Percentiles rank a stretch among this genome's conserved stretches.
These are phyloP conservation scores for Fistularia commersonii DNA, from an alignment of 2,797 vertebrate genomes.

Conservation along the genomic window DNA sequence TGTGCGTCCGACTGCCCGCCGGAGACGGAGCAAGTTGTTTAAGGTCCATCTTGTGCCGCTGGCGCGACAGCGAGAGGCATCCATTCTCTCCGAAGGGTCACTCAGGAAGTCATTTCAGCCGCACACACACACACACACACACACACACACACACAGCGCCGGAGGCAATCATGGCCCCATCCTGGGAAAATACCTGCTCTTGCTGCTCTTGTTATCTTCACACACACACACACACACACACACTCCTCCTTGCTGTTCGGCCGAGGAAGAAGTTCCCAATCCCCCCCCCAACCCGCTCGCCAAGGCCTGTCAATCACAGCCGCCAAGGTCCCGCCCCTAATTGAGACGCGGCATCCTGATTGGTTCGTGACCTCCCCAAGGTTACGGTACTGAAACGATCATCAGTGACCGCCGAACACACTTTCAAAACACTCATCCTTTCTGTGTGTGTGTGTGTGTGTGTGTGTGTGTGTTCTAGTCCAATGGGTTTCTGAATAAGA, in stretches of 20 bases:
- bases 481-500: conserved; percentile 82
- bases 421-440: too few relatives aligned
- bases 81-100: conserved; percentile 26
- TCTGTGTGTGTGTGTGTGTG: conserved; percentile 9
- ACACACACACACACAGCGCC: not conserved
- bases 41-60: conserved; percentile 41
- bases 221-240: conserved; percentile 19
- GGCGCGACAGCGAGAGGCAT: conserved; percentile 26
- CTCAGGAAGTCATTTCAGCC: conserved; percentile 50
- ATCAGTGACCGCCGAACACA: too few relatives aligned
- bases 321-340: conserved; percentile 23
- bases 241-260: not conserved
- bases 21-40: conserved; percentile 46
- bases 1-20: conserved; percentile 28
- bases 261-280: too few relatives aligned
- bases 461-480: conserved; percentile 65
- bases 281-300: too few relatives aligned
- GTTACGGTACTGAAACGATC: too few relatives aligned
- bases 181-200: not conserved
- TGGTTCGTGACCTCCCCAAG: too few relatives aligned
- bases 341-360: not conserved
- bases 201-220: conserved; percentile 8
- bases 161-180: conserved; percentile 1
- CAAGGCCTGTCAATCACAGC: conserved; percentile 35
- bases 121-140: conserved; percentile 7